Base-by-base conservation (phyloP, 2,888 invertebrate genomes). In the Acleris cristana region DNA sequence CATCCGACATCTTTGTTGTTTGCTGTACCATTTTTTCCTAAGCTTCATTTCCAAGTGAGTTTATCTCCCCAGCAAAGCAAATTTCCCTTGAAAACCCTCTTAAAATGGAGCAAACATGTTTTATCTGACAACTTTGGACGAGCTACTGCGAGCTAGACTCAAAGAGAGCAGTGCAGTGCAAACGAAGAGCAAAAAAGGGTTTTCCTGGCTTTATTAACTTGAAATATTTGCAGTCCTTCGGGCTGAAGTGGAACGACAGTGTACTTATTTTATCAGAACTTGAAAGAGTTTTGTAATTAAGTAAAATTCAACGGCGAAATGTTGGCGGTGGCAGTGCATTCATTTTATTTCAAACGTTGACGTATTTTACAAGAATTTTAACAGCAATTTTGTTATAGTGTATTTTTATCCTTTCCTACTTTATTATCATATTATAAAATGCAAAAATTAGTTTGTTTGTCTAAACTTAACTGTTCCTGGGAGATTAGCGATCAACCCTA, bases 81-180 rank as follows among this genome's bases (percentile, higher is more conserved):
- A 56, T 51, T 64, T 55, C 63, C 44, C 40, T 64, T 49, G 34
- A 56, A 64, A 51, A 64, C n/a, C 44, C 57, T 34, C 44, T 40
- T 64, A 26, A 52, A 64, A 57, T 34, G 26, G 19, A n/a, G 60
- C 54, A 60, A 51, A 60, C 49, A 26, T 55, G 21, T 65, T 60
- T 55, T 55, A 65, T 26, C 49, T 65, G 55, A 55, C 55, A 55
- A 61, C 55, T 26, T 55, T 21, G 48, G 49, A 21, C 40, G 16
- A 51, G 55, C 55, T 18, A 14, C 45, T 21, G 34, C 65, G 48
- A 54, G 53, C 53, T 49, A 21, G 59, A 54, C 53, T 65, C 59
- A 65, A 65, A 65, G 65, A 65, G 62, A 64, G 56, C 64, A 53
- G 19, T n/a, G 40, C 40, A n/a, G 48, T 48, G 59, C 65, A 65